Base-by-base conservation (phyloP, 2,113 vertebrate genomes). In the Perognathus longimembris region DNA sequence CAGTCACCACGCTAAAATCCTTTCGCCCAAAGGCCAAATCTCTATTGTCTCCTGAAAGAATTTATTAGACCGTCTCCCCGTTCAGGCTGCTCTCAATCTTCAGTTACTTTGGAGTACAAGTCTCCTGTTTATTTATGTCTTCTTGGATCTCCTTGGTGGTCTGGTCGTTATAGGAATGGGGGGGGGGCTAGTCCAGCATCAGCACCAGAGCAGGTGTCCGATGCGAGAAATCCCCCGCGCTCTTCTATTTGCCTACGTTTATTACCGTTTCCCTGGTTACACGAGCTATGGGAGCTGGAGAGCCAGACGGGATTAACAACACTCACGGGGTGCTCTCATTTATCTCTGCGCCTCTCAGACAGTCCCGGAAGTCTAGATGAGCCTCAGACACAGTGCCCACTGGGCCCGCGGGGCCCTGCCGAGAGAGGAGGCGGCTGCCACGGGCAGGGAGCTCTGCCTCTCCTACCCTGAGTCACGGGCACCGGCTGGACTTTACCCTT, bases 401-500 rank as follows among this genome's bases (percentile, higher is more conserved):
- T n/a, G n/a, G n/a, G n/a, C 59, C 18, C 28, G 15, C 20, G 18
- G 57, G 42, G 34, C 77, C 1, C 0, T 26, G 66, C 61, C 32
- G 36, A n/a, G 57, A 22, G 61, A 61, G 22, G 54, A 26, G 2
- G 32, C 15, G 17, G 50, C 42, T 20, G 28, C 50, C 85, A 6
- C 30, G 10, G 2, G 18, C 38, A 20, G 6, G 81, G 38, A 36
- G n/a, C 64, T 74, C 71, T 61, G 45, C n/a, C 40, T 63, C 67
- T 3, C 66, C 75, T 75, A 11, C 59, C 73, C 50, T 85, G 85
- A 88, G 73, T 40, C 69, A 30, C 11, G 1, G 32, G 32, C 57
- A 87, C 88, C 90, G 90, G 71, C 80, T 92, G 90, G 71, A 83
- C 88, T 96, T 96, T 64, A 79, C 54, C 69, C 42, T 69, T 34